Base-by-base conservation (phyloP, 64 coral and sea anemone species). In the Orbicella faveolata region DNA sequence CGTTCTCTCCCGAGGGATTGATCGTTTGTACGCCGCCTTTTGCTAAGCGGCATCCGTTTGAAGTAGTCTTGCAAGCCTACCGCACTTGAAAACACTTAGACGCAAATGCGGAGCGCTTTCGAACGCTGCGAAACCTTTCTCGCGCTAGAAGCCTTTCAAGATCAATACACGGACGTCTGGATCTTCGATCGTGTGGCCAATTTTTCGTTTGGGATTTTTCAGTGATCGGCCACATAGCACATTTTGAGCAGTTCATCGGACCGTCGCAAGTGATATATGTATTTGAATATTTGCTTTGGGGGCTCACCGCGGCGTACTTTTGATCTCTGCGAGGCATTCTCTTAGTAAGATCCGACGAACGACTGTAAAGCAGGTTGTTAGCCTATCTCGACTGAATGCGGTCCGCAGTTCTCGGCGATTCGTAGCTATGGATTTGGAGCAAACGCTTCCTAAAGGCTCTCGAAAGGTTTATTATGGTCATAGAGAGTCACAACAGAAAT, bases 251-350 rank as follows among this genome's bases (percentile, higher is more conserved):
- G 89, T 88, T 93, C 88, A 96, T 76, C 89, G 83, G 89, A 96
- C 83, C 95, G 87, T 93, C 89, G 90, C 89, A 87, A 92, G 74
- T 94, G 94, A 93, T 96, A 96, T 96, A 88, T 96, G 94, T 93
- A 87, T 93, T 96, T 96, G 91, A 90, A 96, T 96, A 96, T 96
- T 96, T 96, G 95, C 95, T 96, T 96, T 96, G 92, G 84, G 95
- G 86, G 92, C 69, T 86, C 69, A 88, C 73, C 87, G 89, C 95
- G 95, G 95, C 86, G 75, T 88, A 74, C 92, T 79, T 96, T 96
- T 93, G 94, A 96, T 96, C 94, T 96, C 76, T 93, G 90, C 94
- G 94, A 96, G 90, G 87, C 81, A 96, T 96, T 96, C 91, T 88
- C 88, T 78, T 88, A 86, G 90, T 68, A 89, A 93, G 94, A 96